phyloP scores from a whole-genome alignment of 2,888 invertebrate genomes.

The Deroplatys truncata region DNA sequence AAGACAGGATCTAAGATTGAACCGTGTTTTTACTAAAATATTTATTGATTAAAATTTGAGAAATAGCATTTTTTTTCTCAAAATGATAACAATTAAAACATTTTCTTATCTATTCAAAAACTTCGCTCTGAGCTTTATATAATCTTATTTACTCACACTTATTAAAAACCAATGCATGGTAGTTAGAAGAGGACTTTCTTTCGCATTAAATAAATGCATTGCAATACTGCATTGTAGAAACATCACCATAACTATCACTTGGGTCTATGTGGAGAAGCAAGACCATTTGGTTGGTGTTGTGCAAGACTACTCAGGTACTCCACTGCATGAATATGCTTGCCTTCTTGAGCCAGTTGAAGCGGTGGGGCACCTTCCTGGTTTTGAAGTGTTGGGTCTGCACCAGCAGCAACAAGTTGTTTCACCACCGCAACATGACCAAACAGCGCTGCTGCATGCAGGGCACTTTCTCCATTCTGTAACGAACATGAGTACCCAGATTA shows the following conservation, averaged over 20 bases:
- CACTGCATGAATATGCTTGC: slow-evolving; percentile 51
- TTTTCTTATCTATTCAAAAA: not conserved
- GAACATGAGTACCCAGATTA: slow-evolving; percentile 17
- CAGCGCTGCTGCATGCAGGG: slow-evolving; percentile 86
- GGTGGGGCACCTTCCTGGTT: slow-evolving; percentile 71
- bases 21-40: not conserved
- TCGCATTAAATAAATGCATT: not conserved
- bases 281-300: not conserved
- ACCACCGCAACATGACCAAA: slow-evolving; percentile 80
- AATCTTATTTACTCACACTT: not conserved
- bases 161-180: not conserved
- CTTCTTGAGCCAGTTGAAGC: slow-evolving; percentile 58
- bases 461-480: slow-evolving; percentile 84
- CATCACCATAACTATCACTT: not conserved
- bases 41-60: not conserved
- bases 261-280: not conserved
- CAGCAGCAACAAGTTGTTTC: slow-evolving; percentile 67
- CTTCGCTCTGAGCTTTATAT: not conserved
- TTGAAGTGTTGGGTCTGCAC: slow-evolving; percentile 60
- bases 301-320: slow-evolving; percentile 47
- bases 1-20: not conserved
- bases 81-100: not conserved
- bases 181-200: not conserved
- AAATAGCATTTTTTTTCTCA: not conserved
- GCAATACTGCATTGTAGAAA: not conserved